Base-by-base conservation (phyloP, 2,888 invertebrate species). In the Spodoptera picta region DNA sequence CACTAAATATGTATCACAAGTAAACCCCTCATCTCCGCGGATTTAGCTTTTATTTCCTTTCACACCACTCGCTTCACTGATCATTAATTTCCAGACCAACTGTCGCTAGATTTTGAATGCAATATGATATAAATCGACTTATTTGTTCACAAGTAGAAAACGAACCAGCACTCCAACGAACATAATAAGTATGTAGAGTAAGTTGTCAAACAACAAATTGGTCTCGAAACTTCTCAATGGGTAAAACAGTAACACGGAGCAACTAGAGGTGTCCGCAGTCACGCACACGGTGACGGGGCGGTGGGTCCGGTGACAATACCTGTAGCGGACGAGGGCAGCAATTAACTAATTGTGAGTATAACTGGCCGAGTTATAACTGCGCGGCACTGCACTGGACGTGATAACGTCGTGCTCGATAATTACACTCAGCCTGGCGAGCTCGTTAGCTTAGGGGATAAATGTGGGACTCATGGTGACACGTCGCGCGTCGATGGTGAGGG, bases 321-420 rank as follows among this genome's bases (percentile, higher is more conserved):
- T 31, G 53, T 31, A 41, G 60, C 36, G 47, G 50, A 52, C 57
- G 24, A 49, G 56, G 55, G 47, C 61, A 31, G 73, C 83, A 84
- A 86, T 86, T 79, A 85, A 81, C 83, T 86, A 85, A 86, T 87
- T 85, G 86, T 82, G 79, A 72, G 79, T 82, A 76, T 82, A 81
- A 75, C 71, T 69, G 74, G 61, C 60, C 67, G 63, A 74, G 65
- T 78, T 79, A 77, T 69, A 75, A 66, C 74, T 70, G 60, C 57
- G 71, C 62, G 59, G 75, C 76, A 78, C 76, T 77, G 79, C 72
- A 72, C 69, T 77, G 64, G 73, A 74, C 65, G 73, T 66, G 71
- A 70, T 77, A 73, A 72, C 70, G 73, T 69, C 75, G 74, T 78
- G 79, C 65, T 64, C 71, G 69, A 60, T 80, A 78, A 80, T 80